Percentiles rank a stretch among this genome's conserved stretches.
phyloP scores from a whole-genome alignment of 2,113 vertebrate species.

The Phrynocephalus versicolor region DNA sequence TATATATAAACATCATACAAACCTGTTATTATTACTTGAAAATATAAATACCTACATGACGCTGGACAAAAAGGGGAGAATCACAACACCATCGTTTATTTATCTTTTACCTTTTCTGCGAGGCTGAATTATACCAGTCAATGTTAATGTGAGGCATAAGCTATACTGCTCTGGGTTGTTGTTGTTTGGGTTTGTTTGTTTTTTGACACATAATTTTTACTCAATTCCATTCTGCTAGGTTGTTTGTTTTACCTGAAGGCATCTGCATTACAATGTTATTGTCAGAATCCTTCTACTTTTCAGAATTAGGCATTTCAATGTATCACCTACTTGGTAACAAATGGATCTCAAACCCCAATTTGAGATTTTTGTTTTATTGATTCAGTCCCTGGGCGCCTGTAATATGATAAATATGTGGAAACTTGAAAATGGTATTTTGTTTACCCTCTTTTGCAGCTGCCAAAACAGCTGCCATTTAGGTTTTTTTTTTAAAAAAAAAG shows the following conservation, averaged over 20 bases:
- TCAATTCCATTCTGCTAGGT: not conserved
- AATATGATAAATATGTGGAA: slow-evolving; percentile 67
- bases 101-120: no score
- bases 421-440: slow-evolving; percentile 67
- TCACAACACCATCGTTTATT: no score
- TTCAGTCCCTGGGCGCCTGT: slow-evolving; percentile 43
- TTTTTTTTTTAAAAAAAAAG: slow-evolving; percentile 31
- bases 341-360: slow-evolving; percentile 28
- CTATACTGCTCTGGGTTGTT: no score
- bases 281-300: slow-evolving; percentile 10
- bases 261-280: slow-evolving; percentile 6
- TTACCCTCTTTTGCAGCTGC: slow-evolving; percentile 64
- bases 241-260: not conserved
- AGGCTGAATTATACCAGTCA: no score
- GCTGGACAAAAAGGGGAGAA: no score
- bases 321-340: slow-evolving; percentile 30
- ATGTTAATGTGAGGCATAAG: no score
- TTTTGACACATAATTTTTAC: no score
- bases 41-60: no score
- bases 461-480: slow-evolving; percentile 66
- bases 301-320: slow-evolving; percentile 22
- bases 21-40: no score
- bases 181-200: no score
- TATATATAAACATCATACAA: no score
- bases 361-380: slow-evolving; percentile 59